phyloP scores from a whole-genome alignment of 2,113 vertebrate genomes.

The Ivindomyrus marchei region DNA sequence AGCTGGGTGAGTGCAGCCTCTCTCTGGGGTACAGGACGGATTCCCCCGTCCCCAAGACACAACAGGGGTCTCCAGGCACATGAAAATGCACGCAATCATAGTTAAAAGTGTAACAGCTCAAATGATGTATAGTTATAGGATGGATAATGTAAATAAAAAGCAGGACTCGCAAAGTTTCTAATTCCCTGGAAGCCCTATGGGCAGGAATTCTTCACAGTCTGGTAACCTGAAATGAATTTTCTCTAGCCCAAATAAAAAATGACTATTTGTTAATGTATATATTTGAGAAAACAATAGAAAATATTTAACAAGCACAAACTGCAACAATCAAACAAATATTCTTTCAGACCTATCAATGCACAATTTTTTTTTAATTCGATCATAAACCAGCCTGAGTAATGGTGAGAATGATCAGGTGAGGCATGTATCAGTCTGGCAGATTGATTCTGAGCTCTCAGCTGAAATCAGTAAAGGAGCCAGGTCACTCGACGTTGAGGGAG shows the following conservation, averaged over 20 bases:
- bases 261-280: neutral
- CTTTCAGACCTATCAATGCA: neutral
- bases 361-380: neutral
- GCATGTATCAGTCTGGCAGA: neutral
- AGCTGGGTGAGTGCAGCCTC: neutral
- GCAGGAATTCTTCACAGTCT: neutral
- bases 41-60: neutral
- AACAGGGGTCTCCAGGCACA: neutral
- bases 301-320: neutral
- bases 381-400: neutral
- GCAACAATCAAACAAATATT: neutral
- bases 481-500: neutral
- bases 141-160: neutral
- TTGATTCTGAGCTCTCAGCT: neutral
- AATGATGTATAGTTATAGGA: neutral
- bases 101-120: neutral
- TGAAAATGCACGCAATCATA: neutral
- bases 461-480: neutral
- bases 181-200: neutral
- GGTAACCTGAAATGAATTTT: neutral
- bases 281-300: neutral
- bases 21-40: neutral
- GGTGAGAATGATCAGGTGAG: neutral
- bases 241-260: neutral
- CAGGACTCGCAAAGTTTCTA: neutral